Conservation (phyloP, 2,888 invertebrate genomes). For the Linnaemya vulpina region DNA sequence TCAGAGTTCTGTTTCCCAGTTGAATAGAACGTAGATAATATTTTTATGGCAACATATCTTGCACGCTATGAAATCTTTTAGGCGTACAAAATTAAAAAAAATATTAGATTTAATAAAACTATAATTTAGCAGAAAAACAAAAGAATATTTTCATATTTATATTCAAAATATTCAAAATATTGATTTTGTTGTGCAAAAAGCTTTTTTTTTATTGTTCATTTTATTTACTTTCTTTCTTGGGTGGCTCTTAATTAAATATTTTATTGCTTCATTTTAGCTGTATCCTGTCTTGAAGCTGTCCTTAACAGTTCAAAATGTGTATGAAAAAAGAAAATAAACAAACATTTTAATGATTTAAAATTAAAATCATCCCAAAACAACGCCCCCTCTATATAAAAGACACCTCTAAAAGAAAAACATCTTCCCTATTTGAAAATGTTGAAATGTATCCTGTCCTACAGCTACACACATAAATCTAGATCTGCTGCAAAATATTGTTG, state of each 20-base stretch:
- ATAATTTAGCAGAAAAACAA: too few species aligned
- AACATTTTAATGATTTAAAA: constrained; percentile 37
- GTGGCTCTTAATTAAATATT: constrained; percentile 1
- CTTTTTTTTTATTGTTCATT: not conserved
- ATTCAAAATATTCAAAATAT: too few species aligned
- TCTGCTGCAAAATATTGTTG: constrained; percentile 38
- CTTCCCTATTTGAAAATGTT: constrained; percentile 65
- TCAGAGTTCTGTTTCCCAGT: too few species aligned
- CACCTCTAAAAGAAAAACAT: constrained; percentile 51
- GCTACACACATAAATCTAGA: constrained; percentile 52
- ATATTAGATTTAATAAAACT: too few species aligned
- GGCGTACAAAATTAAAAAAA: too few species aligned
- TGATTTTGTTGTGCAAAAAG: not conserved
- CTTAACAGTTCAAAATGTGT: not conserved
- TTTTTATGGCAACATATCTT: too few species aligned
- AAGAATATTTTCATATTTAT: too few species aligned
- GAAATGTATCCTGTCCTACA: constrained; percentile 62
- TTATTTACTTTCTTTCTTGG: not conserved
- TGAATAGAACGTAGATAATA: too few species aligned
- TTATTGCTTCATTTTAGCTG: not conserved
- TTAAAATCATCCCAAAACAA: constrained; percentile 17
- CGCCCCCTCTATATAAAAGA: not conserved
- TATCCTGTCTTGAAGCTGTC: not conserved
- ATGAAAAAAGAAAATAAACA: not conserved
- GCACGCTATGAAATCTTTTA: too few species aligned